A percentile compares a stretch with the other conserved stretches of the same genome.
phyloP scores from a whole-genome alignment of 1,140 invertebrate genomes.

The Choristoneura fumiferana region DNA sequence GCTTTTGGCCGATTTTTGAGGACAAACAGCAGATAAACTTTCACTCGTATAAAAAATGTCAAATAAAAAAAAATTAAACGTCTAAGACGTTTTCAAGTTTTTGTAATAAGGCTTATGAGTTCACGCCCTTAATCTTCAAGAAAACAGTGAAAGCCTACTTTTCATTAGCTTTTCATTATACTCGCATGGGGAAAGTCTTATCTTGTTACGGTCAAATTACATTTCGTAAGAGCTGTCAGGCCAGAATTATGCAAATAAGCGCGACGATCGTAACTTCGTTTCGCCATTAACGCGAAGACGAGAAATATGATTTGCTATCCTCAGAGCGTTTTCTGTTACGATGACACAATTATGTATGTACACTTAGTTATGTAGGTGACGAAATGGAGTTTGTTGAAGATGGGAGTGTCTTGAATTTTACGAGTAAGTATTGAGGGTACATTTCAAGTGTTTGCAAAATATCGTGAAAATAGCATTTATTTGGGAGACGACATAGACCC shows the following conservation, averaged over 20 bases:
- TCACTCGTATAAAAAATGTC: too few relatives aligned
- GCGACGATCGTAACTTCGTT: constrained; percentile 33
- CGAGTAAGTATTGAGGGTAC: too few relatives aligned
- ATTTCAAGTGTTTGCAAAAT: too few relatives aligned
- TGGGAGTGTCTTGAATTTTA: too few relatives aligned
- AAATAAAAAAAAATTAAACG: too few relatives aligned
- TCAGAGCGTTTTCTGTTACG: constrained; percentile 29
- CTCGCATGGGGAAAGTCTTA: background rate
- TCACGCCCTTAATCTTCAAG: background rate
- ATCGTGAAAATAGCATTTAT: too few relatives aligned
- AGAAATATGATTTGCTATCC: constrained; percentile 20
- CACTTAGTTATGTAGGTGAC: constrained; percentile 3
- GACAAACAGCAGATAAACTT: too few relatives aligned
- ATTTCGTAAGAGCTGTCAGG: constrained; percentile 5
- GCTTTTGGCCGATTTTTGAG: too few relatives aligned
- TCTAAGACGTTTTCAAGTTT: too few relatives aligned
- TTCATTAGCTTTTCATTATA: background rate
- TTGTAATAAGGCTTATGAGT: too few relatives aligned
- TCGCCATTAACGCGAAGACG: constrained; percentile 27
- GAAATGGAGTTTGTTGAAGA: background rate
- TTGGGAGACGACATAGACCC: too few relatives aligned
- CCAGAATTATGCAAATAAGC: constrained; percentile 34
- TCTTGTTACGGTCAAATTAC: constrained; percentile 12
- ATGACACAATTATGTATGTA: constrained; percentile 14
- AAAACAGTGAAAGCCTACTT: too few relatives aligned